Percentiles rank a stretch among this genome's conserved stretches.
Evolutionary conservation across 2,113 vertebrate genomes (phyloP).

Genomic region (Seriola rivoliana): DNA sequence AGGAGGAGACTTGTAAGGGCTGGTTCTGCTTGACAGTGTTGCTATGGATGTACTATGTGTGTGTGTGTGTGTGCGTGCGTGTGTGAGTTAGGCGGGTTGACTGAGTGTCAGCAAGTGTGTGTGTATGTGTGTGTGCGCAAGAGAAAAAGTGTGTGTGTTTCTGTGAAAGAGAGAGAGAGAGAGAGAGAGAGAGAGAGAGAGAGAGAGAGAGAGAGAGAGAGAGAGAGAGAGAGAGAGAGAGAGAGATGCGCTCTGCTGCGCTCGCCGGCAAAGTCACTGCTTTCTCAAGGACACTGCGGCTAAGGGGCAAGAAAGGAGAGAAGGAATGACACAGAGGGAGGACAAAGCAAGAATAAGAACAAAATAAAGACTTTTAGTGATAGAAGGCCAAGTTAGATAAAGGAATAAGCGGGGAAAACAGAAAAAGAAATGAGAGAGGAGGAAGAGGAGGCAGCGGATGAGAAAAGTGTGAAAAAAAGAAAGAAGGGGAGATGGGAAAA

Average conservation of each 20-base stretch:
- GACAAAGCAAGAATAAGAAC: conserved; percentile 11
- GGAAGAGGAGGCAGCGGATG: conserved; percentile 12
- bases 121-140: neutral
- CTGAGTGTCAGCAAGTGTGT: conserved; percentile 3
- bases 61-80: conserved; percentile 32
- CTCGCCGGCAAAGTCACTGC: conserved; percentile 79
- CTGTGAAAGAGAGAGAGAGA: conserved; percentile 26
- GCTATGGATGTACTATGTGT: conserved; percentile 22
- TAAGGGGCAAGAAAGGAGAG: conserved; percentile 57
- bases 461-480: neutral
- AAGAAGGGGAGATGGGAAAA: conserved; percentile 1
- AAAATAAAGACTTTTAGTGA: conserved; percentile 1
- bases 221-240: conserved; percentile 42
- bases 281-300: conserved; percentile 85
- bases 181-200: too few species aligned
- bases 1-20: conserved; percentile 57
- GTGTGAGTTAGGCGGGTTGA: neutral
- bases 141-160: too few species aligned
- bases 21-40: conserved; percentile 54
- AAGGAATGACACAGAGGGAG: conserved; percentile 54
- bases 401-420: conserved; percentile 1
- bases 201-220: conserved; percentile 30
- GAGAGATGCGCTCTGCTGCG: conserved; percentile 68
- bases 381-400: neutral
- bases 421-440: neutral